Percentiles rank a stretch among this genome's conserved stretches.
These are phyloP conservation scores for Leptinotarsa lineolata DNA, from an alignment of 1,140 invertebrate genomes.

Conservation along the genomic window DNA sequence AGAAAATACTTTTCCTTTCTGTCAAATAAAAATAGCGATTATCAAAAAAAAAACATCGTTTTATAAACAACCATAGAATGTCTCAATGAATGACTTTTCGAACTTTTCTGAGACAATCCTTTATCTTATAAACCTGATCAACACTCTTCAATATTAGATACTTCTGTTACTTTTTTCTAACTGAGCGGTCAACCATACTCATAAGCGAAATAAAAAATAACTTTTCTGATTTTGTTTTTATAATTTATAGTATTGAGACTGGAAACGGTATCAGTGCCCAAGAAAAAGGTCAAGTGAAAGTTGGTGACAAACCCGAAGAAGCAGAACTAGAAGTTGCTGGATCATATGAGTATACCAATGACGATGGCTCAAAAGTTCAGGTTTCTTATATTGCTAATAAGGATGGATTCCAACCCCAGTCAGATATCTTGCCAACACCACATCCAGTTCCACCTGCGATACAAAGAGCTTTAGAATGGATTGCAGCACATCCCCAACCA, in stretches of 20 bases:
- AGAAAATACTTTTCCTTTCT: too few species aligned
- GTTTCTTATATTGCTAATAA: slow-evolving; percentile 64
- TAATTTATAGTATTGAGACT: slow-evolving; percentile 59
- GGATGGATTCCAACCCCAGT: slow-evolving; percentile 68
- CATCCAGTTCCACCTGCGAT: slow-evolving; percentile 74
- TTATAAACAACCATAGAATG: background rate
- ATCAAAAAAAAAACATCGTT: too few species aligned
- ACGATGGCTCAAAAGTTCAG: slow-evolving; percentile 51
- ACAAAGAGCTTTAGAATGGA: slow-evolving; percentile 58
- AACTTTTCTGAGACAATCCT: background rate
- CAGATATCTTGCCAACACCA: slow-evolving; percentile 69
- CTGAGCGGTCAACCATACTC: background rate
- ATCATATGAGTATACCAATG: slow-evolving; percentile 45
- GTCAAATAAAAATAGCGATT: too few species aligned
- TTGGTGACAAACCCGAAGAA: slow-evolving; percentile 44
- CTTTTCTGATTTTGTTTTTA: background rate
- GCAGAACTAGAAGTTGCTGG: slow-evolving; percentile 52
- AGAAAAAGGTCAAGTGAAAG: slow-evolving; percentile 59
- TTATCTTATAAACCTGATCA: background rate
- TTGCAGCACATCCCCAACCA: slow-evolving; percentile 36
- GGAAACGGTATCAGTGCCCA: slow-evolving; percentile 63
- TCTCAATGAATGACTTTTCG: background rate
- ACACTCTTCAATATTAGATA: background rate
- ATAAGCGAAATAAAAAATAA: background rate
- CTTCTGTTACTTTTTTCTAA: background rate